Conservation (phyloP, 2,797 vertebrate genomes). For the Cossypha caffra region DNA sequence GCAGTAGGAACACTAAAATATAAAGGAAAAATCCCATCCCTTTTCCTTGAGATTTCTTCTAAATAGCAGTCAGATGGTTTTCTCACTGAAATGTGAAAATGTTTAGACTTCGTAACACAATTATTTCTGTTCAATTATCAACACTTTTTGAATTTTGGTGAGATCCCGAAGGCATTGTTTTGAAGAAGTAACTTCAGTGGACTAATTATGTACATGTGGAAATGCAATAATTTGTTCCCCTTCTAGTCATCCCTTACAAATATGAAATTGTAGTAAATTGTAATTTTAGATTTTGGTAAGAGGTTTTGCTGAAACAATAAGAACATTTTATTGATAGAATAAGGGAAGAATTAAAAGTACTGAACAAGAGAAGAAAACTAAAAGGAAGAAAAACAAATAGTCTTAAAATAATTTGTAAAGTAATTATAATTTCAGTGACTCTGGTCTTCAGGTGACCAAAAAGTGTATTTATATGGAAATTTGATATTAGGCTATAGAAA, state of each 20-base stretch:
- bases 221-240: background rate
- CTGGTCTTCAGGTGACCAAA: background rate
- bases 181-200: background rate
- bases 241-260: background rate
- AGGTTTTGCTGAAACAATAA: background rate
- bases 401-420: background rate
- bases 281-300: background rate
- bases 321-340: background rate
- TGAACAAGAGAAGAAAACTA: background rate
- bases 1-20: background rate
- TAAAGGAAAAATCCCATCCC: accelerated
- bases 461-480: background rate
- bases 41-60: background rate
- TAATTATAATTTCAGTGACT: background rate
- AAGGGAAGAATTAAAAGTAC: background rate
- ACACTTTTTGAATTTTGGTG: background rate
- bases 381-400: background rate
- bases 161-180: background rate
- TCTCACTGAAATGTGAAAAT: background rate
- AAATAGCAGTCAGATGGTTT: background rate
- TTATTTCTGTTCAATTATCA: background rate
- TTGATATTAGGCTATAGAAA: background rate
- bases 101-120: background rate
- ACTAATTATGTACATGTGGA: background rate
- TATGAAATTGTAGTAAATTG: background rate